Evolutionary conservation across 2,888 invertebrate genomes (phyloP).

Genomic region (Monoplex corrugatus): DNA sequence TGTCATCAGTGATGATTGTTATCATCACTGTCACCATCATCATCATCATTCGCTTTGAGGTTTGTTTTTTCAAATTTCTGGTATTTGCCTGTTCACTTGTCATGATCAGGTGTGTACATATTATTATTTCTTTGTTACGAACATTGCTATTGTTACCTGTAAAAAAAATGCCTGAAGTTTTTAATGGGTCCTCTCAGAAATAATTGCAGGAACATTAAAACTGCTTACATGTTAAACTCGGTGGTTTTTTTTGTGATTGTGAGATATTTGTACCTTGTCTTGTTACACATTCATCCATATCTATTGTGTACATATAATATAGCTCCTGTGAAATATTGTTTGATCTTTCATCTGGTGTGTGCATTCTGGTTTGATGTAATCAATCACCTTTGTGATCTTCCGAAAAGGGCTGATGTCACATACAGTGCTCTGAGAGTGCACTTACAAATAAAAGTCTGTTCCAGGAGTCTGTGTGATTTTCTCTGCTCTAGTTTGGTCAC

Average conservation of each 20-base stretch:
- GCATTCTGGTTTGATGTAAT: neutral
- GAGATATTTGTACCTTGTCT: constrained; percentile 19
- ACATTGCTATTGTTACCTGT: constrained; percentile 1
- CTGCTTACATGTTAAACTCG: constrained; percentile 31
- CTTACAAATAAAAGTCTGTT: neutral
- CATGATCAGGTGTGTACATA: neutral
- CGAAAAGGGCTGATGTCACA: too few species aligned
- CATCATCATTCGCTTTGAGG: neutral
- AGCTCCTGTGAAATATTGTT: neutral
- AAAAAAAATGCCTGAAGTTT: neutral
- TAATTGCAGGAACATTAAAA: constrained; percentile 4
- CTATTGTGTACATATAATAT: neutral
- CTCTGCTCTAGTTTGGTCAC: neutral
- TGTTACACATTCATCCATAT: constrained; percentile 21
- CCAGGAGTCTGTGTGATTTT: neutral
- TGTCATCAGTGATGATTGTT: too few species aligned
- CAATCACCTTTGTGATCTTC: neutral
- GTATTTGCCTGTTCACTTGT: neutral
- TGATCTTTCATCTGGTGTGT: neutral
- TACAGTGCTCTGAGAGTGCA: too few species aligned
- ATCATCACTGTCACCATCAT: neutral
- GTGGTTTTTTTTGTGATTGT: constrained; percentile 36
- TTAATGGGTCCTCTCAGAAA: neutral
- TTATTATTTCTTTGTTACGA: constrained; percentile 8
- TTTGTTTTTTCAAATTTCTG: neutral